Evolutionary conservation across 2,797 vertebrate species (phyloP), one percentile per base, ranked within the genome.

Genomic region (Lutjanus campechanus): DNA sequence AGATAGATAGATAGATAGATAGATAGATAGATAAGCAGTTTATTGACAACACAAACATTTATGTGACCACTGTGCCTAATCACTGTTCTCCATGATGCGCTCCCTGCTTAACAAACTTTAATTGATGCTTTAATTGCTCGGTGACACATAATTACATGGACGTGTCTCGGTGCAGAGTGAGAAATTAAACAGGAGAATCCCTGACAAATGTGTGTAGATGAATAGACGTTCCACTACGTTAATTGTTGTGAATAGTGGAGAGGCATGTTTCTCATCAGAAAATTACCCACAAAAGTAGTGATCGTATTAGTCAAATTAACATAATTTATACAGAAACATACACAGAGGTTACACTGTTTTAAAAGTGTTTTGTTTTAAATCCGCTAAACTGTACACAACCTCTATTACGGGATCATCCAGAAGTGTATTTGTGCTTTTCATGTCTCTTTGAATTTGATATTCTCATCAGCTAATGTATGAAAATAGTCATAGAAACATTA

Each of bases 121-220:
- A 91, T 89, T 84, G 81, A 85, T 73, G 73, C 77, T 82, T 92
- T 92, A 92, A 92, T 93, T 90, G 83, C 88, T 90, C 75, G 25
- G 90, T 91, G 91, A 91, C 88, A 85, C 79, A 64, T 89, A 92
- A 93, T 92, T 91, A 88, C 62, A 64, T 65, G 79, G 83, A 81
- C 80, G 85, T 91, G 91, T 85, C 79, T 81, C 58, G 44, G 81
- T 55, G 66, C 83, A 71, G 69, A 76, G 76, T 59, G 61, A 82
- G 43, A 66, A 88, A 92, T 92, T 91, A 91, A 90, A 91, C 58
- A 83, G 87, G 87, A 92, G 85, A 89, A 92, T 89, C 87, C 91
- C 90, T 81, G 83, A 90, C 78, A 82, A 91, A 80, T 73, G 85
- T 87, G 84, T 68, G 69, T 65, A 73, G 73, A 72, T 46, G 55